Evolutionary conservation across 2,113 vertebrate genomes (phyloP), one percentile per base, ranked within the genome.

Genomic region (Setophaga kirtlandii): DNA sequence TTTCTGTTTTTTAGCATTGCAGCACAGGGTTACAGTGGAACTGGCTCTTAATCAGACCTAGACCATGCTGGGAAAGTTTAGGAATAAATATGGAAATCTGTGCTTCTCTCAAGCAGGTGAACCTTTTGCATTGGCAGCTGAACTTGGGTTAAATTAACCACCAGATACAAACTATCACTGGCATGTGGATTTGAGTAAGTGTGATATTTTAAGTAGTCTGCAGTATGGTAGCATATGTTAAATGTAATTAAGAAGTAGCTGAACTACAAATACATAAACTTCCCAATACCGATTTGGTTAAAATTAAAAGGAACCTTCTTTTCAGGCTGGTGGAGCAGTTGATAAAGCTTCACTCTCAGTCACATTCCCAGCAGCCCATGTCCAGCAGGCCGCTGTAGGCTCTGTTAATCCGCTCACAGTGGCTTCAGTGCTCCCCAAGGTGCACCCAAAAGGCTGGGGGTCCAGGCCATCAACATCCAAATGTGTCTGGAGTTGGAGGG

Each of bases 191-290:
- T 88, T 77, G 67, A 53, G 1, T 55, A 70, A 53, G 46, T 90
- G 67, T 94, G 88, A 14, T 93, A 90, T 83, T 86, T 93, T 94
- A 86, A 93, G 71, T 76, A 95, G 47, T 87, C 60, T 70, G 63
- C 87, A 74, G 71, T 39, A 20, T 50, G 59, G 35, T 68, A 77
- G 30, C 93, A 90, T 94, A 88, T 93, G 83, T 90, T 93, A 92
- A 78, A 39, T 78, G 44, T 70, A 95, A 80, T 93, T 78, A 87
- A 85, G 75, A 76, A 89, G 41, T 20, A 86, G 60, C 52, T 86
- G 59, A 92, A 60, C 53, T 89, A 44, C 42, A 88, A 77, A 83
- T 83, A 58, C 47, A 44, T 74, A 24, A 47, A 78, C 53, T 85
- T 71, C 17, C 23, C 73, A 65, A 8, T 59, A 59, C 0, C 11